A percentile compares a stretch with the other conserved stretches of the same genome.
These are phyloP conservation scores for Mirza zaza DNA, from an alignment of 2,113 vertebrate genomes.

Conservation along the genomic window DNA sequence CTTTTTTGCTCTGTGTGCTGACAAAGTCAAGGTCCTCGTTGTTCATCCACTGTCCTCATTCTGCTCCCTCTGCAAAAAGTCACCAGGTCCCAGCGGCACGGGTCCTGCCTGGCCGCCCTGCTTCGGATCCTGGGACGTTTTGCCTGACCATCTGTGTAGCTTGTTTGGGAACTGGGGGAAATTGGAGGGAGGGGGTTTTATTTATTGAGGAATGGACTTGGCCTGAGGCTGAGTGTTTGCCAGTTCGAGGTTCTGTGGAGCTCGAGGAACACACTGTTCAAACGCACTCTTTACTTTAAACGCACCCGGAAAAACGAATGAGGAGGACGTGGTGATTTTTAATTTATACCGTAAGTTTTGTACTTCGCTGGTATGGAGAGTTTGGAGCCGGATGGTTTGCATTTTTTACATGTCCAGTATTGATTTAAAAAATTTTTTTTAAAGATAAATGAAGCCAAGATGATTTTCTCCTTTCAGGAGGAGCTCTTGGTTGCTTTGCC, in stretches of 20 bases:
- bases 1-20: conserved; percentile 78
- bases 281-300: conserved; percentile 60
- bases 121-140: neutral
- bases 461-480: conserved; percentile 52
- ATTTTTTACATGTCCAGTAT: conserved; percentile 70
- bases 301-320: conserved; percentile 29
- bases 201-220: conserved; percentile 85
- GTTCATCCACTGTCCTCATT: conserved; percentile 83
- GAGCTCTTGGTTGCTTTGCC: conserved; percentile 56
- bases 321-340: conserved; percentile 72
- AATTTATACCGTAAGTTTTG: conserved; percentile 79
- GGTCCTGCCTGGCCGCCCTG: neutral
- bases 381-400: conserved; percentile 58
- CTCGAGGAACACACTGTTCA: conserved; percentile 47
- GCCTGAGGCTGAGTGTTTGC: conserved; percentile 77
- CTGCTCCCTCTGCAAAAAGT: conserved; percentile 79
- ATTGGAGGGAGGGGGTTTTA: conserved; percentile 80
- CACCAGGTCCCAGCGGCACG: conserved; percentile 46
- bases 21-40: conserved; percentile 85
- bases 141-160: conserved; percentile 72
- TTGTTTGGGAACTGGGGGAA: conserved; percentile 63
- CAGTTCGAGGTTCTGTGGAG: conserved; percentile 62
- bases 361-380: conserved; percentile 70
- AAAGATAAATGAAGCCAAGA: conserved; percentile 51
- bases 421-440: conserved; percentile 57